phyloP scores from a whole-genome alignment of 2,888 invertebrate genomes.

The Drosophila phalerata region DNA sequence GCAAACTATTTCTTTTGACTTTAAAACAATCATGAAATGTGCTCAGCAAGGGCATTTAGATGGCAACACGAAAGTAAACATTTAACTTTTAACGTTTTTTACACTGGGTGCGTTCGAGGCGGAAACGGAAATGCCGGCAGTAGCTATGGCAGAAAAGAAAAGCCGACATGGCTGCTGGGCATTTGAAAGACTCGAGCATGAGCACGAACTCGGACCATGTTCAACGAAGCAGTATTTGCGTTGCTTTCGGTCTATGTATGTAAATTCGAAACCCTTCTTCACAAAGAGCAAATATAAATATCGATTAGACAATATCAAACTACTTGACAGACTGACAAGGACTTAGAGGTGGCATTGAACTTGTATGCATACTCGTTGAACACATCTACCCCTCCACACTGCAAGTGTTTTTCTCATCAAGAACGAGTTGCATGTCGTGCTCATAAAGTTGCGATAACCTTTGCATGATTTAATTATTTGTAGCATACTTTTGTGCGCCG shows the following conservation, averaged over 20 bases:
- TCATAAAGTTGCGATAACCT: constrained; percentile 63
- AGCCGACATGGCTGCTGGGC: constrained; percentile 39
- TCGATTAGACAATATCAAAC: constrained; percentile 75
- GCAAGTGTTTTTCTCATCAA: background rate
- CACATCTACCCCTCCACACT: background rate
- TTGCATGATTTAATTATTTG: constrained; percentile 80
- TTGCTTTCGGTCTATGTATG: constrained; percentile 30
- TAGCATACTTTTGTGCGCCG: constrained; percentile 74
- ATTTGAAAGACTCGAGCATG: constrained; percentile 14
- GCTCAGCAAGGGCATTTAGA: constrained; percentile 36
- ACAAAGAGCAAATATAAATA: constrained; percentile 63
- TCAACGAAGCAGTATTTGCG: constrained; percentile 13
- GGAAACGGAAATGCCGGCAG: constrained; percentile 73
- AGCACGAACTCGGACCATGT: constrained; percentile 25
- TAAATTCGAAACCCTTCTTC: constrained; percentile 39
- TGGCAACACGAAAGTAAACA: constrained; percentile 32
- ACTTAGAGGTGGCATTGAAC: constrained; percentile 70
- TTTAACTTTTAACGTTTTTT: constrained; percentile 23
- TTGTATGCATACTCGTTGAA: constrained; percentile 37
- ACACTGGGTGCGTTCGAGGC: constrained; percentile 41
- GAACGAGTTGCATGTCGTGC: constrained; percentile 41
- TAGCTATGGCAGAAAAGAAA: constrained; percentile 24
- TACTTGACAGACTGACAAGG: constrained; percentile 70
- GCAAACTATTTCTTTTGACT: constrained; percentile 1
- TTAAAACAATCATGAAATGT: constrained; percentile 5